Conservation (phyloP, 2,113 vertebrate genomes). For the Cardinalis cardinalis region DNA sequence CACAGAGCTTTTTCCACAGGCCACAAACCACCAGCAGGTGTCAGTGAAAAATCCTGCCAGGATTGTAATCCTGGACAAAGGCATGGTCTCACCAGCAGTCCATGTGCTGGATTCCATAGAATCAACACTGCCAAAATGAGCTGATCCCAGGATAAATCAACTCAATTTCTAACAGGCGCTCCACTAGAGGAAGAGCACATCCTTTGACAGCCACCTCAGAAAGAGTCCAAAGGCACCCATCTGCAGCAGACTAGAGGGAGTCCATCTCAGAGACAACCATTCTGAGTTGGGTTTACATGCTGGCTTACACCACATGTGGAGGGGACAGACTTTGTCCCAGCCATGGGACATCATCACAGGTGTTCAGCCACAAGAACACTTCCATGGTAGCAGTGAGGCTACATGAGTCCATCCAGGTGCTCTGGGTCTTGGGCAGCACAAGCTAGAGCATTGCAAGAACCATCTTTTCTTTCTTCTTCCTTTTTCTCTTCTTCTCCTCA, state of each 20-base stretch:
- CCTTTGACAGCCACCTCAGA: not conserved
- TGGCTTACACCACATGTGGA: not conserved
- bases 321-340: not conserved
- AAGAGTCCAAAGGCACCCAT: not conserved
- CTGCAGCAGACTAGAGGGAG: not conserved
- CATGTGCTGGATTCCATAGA: not conserved
- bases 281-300: not conserved
- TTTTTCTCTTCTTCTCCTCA: slow-evolving; percentile 85
- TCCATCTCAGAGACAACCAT: not conserved
- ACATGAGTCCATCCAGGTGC: not conserved
- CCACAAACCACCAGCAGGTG: not conserved
- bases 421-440: not conserved
- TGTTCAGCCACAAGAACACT: not conserved
- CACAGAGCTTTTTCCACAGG: not conserved
- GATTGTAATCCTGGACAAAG: not conserved
- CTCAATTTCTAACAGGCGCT: not conserved
- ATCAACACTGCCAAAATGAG: not conserved
- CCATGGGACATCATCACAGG: not conserved
- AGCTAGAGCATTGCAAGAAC: slow-evolving; percentile 83
- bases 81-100: not conserved
- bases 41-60: not conserved
- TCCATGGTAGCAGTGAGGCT: not conserved
- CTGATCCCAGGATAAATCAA: not conserved
- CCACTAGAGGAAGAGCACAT: not conserved
- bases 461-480: slow-evolving; percentile 86